Evolutionary conservation across 1,140 invertebrate species (phyloP), one percentile per base, ranked within the genome.

Genomic region (Hyposmocoma kahamanoa): DNA sequence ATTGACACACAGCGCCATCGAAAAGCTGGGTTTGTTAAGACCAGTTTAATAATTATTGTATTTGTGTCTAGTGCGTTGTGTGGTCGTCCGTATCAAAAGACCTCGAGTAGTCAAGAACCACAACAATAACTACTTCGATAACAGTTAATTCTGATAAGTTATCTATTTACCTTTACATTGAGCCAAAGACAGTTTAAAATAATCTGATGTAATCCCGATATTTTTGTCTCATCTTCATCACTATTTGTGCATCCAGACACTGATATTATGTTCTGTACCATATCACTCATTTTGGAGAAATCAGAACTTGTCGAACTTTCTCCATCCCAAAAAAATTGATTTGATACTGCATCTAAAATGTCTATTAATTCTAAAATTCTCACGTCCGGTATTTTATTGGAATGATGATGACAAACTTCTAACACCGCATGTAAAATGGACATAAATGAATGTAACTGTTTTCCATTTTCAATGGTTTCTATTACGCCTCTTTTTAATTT

Each of bases 131-230:
- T n/a, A n/a, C n/a, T n/a, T n/a, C n/a, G n/a, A n/a, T n/a, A n/a
- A n/a, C n/a, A 28, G 24, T 6, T 11, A 28, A 28, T 28, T 28
- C 42, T n/a, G n/a, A n/a, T n/a, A n/a, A n/a, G n/a, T n/a, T n/a
- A n/a, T 48, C 46, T 42, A 36, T 50, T 55, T 81, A 93, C 92
- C 89, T 94, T 95, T 13, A 95, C 85, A 58, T 92, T 94, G 54
- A 93, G 86, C 94, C 93, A 95, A 59, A 94, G 90, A 74, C 90
- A 92, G 54, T 91, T 90, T 11, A 94, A 67, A 59, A 95, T 88
- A 55, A 92, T 63, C 82, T 92, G 89, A 83, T 92, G 89, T 50
- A 92, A 87, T 47, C 90, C 84, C 46, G 89, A 89, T 52, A 92
- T 62, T 65, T 79, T 76, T 51, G 79, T 50, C 36, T 62, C 48